Conservation (phyloP, 1,140 invertebrate species). For the Eupristina koningsbergeri region DNA sequence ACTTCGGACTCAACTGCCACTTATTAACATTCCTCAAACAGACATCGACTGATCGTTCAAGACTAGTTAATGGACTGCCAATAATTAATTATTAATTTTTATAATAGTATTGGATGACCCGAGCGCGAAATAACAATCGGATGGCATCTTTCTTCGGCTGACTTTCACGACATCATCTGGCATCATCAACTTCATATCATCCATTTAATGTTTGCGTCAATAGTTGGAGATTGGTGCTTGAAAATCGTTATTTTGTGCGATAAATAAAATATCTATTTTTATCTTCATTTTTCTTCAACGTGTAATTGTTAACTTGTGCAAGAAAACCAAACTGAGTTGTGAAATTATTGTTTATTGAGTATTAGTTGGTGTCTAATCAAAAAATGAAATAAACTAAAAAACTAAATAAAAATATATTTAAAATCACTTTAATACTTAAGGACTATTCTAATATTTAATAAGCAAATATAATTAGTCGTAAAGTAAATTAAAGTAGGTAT, state of each 20-base stretch:
- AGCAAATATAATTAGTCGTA: conserved; percentile 18
- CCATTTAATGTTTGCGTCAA: conserved; percentile 66
- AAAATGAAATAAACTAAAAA: no score
- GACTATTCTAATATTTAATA: conserved; percentile 36
- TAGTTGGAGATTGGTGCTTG: conserved; percentile 51
- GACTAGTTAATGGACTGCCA: conserved; percentile 55
- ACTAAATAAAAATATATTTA: conserved; percentile 25
- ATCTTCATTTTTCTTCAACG: conserved; percentile 44
- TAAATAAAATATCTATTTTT: conserved; percentile 47
- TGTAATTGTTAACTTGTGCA: neutral
- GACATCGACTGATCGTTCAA: conserved; percentile 51
- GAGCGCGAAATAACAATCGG: conserved; percentile 37
- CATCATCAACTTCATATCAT: conserved; percentile 66
- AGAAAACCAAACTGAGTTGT: conserved; percentile 42
- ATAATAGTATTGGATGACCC: conserved; percentile 41
- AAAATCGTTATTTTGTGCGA: conserved; percentile 49
- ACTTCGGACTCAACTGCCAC: conserved; percentile 27
- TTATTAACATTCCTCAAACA: conserved; percentile 55
- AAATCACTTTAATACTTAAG: conserved; percentile 30
- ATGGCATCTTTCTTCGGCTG: conserved; percentile 52
- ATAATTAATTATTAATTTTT: conserved; percentile 52
- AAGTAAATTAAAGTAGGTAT: conserved; percentile 10
- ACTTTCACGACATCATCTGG: conserved; percentile 65
- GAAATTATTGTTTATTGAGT: conserved; percentile 4
- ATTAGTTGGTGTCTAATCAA: conserved; percentile 27